phyloP scores from a whole-genome alignment of 1,140 invertebrate genomes.

The Lucilia sericata region DNA sequence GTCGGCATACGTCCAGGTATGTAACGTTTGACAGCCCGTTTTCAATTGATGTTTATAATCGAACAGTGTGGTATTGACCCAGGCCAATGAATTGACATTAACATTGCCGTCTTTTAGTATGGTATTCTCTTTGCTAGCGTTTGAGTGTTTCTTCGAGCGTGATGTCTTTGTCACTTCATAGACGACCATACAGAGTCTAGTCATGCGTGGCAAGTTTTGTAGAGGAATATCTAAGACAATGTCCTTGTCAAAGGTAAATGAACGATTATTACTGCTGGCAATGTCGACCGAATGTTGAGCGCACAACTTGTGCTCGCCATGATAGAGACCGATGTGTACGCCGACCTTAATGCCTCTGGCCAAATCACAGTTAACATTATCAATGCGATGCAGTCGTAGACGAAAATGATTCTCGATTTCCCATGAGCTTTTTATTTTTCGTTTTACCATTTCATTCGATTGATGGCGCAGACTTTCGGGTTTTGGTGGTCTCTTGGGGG shows the following conservation, averaged over 20 bases:
- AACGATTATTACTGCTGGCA: conserved; percentile 70
- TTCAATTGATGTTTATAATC: conserved; percentile 91
- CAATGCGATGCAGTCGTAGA: conserved; percentile 77
- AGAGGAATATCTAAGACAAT: conserved; percentile 86
- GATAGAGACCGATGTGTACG: conserved; percentile 62
- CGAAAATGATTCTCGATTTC: conserved; percentile 78
- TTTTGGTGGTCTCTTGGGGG: conserved; percentile 51
- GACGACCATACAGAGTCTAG: conserved; percentile 88
- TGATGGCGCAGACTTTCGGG: conserved; percentile 47
- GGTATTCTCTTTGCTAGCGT: conserved; percentile 56
- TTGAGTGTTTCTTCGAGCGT: conserved; percentile 65
- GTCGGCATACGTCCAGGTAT: conserved; percentile 92
- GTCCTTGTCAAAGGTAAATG: conserved; percentile 83
- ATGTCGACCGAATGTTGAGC: conserved; percentile 51
- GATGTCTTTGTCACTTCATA: conserved; percentile 80
- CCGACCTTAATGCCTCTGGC: conserved; percentile 75
- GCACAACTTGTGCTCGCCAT: conserved; percentile 62
- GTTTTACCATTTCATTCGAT: conserved; percentile 70
- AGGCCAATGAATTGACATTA: conserved; percentile 78
- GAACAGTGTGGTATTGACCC: conserved; percentile 95
- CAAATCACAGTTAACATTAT: conserved; percentile 82
- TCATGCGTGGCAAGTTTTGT: conserved; percentile 88
- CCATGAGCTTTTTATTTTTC: conserved; percentile 78
- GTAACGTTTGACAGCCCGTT: conserved; percentile 86
- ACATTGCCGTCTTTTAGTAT: conserved; percentile 56